Base-by-base conservation (phyloP, 2,797 vertebrate species). In the Acridotheres tristis region DNA sequence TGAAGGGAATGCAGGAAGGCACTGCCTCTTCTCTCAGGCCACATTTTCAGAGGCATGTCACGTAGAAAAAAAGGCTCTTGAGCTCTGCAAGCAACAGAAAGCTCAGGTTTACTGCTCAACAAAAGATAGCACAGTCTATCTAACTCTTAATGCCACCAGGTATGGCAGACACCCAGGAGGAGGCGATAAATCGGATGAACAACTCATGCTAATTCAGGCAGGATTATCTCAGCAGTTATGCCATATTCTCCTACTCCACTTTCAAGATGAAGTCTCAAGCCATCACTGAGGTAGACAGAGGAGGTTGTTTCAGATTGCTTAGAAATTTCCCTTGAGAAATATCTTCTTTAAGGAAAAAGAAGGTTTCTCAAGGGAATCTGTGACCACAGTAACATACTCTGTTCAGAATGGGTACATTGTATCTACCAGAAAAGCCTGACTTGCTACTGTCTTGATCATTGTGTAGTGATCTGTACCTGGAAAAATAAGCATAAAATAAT, bases 401-500 rank as follows among this genome's bases (percentile, higher is more conserved):
- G 12, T 43, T n/a, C 40, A 65, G 51, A 38, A 67, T 5, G 6
- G 10, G 17, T 43, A 82, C 45, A 26, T 29, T 55, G 4, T 36
- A 59, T 53, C 61, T 71, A 48, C 21, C n/a, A 72, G 5, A 1
- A 65, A 88, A 91, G 43, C 29, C 59, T 78, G 51, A 58, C 59
- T 81, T 85, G 20, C n/a, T 75, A 18, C 29, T 65, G 12, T 65
- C 72, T 88, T 79, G 20, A 89, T 85, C 68, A n/a, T 5, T 63
- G 38, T 58, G 18, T 50, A 82, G 48, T 74, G 57, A 93, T 89
- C 57, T 80, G 30, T 47, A 77, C 47, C 47, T 81, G 61, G 53
- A 78, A 83, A 83, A 96, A 92, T 85, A 72, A 95, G 91, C 89
- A 94, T 83, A 80, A 95, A 95, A 96, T 83, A 9, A 47, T 85